phyloP scores from a whole-genome alignment of 2,797 vertebrate species.

The Typhlichthys eigenmanni region DNA sequence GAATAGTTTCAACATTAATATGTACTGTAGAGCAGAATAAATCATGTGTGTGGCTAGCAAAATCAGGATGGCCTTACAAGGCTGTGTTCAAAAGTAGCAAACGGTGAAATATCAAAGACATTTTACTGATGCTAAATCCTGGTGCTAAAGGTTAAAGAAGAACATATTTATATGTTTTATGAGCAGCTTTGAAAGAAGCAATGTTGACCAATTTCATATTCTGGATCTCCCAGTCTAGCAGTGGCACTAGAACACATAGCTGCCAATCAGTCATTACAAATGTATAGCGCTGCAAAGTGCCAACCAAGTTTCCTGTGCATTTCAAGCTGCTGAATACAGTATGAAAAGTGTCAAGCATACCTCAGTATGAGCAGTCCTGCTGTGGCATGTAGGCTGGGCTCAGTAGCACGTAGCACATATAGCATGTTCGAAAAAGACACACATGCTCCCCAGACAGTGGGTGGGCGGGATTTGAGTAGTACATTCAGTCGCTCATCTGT shows the following conservation, averaged over 20 bases:
- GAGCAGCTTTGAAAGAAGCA: slow-evolving; percentile 21
- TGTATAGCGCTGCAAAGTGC: slow-evolving; percentile 24
- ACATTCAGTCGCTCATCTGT: slow-evolving; percentile 71
- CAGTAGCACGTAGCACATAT: slow-evolving; percentile 53
- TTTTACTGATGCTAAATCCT: slow-evolving; percentile 22
- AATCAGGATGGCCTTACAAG: too few relatives aligned
- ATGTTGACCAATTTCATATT: slow-evolving; percentile 28
- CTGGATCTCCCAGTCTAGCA: slow-evolving; percentile 9
- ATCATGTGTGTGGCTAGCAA: too few relatives aligned
- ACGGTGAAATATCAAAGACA: slow-evolving; percentile 12
- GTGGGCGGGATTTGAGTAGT: slow-evolving; percentile 73
- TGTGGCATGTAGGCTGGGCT: slow-evolving; percentile 40
- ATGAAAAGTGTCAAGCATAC: slow-evolving; percentile 38
- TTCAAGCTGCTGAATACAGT: slow-evolving; percentile 31
- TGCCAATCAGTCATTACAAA: slow-evolving; percentile 26
- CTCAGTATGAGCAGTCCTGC: slow-evolving; percentile 27
- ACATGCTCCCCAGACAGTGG: slow-evolving; percentile 72
- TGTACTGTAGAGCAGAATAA: too few relatives aligned
- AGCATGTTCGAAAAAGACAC: slow-evolving; percentile 70
- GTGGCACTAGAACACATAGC: slow-evolving; percentile 19
- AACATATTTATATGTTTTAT: slow-evolving; percentile 27
- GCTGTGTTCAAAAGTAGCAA: background rate
- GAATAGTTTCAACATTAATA: too few relatives aligned
- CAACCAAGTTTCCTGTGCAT: slow-evolving; percentile 32
- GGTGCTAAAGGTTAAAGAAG: slow-evolving; percentile 43